These are phyloP conservation scores for Gracilinanus agilis DNA, from an alignment of 2,113 vertebrate species.

Conservation along the genomic window DNA sequence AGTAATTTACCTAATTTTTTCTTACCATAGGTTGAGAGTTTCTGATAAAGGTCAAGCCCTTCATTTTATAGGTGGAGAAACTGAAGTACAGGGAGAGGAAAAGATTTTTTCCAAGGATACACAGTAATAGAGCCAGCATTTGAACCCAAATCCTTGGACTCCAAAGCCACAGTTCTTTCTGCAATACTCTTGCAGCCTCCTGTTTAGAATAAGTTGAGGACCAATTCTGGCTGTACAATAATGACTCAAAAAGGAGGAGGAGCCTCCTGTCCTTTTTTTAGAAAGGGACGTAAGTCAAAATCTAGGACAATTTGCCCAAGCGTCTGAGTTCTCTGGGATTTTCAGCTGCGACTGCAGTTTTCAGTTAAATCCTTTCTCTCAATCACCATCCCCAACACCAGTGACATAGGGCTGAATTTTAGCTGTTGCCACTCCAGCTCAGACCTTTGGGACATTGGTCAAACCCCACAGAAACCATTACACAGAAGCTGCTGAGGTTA, in stretches of 20 bases:
- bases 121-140: neutral
- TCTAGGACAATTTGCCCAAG: neutral
- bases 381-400: neutral
- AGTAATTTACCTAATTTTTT: neutral
- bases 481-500: neutral
- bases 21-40: neutral
- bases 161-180: neutral
- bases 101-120: neutral
- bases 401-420: neutral
- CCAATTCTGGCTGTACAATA: neutral
- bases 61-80: neutral
- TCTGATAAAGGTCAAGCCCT: neutral
- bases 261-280: neutral
- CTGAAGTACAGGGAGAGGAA: neutral
- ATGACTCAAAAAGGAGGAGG: neutral
- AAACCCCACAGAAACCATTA: neutral
- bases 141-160: neutral
- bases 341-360: neutral
- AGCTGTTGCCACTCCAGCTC: neutral
- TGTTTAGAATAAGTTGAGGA: neutral
- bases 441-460: neutral
- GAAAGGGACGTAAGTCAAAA: neutral
- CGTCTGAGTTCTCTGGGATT: neutral
- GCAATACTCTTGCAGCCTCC: neutral
- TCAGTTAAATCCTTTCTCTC: neutral